Percentiles rank a stretch among this genome's conserved stretches.
phyloP scores from a whole-genome alignment of 2,113 vertebrate genomes.

The Cisticola juncidis region DNA sequence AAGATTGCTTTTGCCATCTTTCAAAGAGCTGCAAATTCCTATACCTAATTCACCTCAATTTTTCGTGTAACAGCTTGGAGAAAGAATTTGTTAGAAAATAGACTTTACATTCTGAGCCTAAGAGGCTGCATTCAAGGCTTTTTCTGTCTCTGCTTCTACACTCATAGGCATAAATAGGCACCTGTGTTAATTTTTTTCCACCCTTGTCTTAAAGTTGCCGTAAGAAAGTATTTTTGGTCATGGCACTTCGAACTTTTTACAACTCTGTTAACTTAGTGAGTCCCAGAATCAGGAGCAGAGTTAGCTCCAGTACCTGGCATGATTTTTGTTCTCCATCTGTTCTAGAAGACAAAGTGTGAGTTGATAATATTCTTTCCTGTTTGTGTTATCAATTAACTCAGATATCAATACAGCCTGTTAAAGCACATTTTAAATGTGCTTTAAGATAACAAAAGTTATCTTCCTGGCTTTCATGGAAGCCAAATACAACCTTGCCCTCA shows the following conservation, averaged over 20 bases:
- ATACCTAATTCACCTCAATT: not conserved
- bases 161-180: not conserved
- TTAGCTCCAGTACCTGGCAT: not conserved
- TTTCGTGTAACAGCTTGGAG: not conserved
- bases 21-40: not conserved
- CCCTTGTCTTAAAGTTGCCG: not conserved
- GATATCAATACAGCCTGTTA: not conserved
- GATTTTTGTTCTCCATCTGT: not conserved
- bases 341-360: not conserved
- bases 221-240: constrained; percentile 28
- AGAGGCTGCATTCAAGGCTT: not conserved
- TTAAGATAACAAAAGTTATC: not conserved
- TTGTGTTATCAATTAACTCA: not conserved
- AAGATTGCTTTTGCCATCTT: not conserved
- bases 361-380: not conserved
- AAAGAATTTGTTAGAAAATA: not conserved
- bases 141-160: not conserved
- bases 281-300: not conserved
- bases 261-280: not conserved
- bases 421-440: not conserved
- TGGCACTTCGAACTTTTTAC: not conserved
- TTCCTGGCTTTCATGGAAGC: not conserved
- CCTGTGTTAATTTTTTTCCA: constrained; percentile 1
- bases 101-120: not conserved
- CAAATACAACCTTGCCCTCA: not conserved